phyloP scores from a whole-genome alignment of 2,888 invertebrate species.

The Yponomeuta sedellus region DNA sequence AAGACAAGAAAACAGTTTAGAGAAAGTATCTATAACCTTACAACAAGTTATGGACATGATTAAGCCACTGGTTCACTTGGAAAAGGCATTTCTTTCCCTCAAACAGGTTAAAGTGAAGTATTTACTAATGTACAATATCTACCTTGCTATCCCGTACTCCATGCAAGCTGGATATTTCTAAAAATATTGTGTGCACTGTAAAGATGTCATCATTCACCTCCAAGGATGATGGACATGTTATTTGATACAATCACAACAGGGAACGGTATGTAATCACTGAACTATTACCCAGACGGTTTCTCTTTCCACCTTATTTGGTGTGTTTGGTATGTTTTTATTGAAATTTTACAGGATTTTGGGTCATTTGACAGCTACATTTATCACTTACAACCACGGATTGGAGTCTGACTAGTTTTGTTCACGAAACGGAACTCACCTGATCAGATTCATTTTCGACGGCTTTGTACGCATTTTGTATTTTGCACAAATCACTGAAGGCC shows the following conservation, averaged over 20 bases:
- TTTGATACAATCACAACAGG: conserved; percentile 19
- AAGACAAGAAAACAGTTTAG: background rate
- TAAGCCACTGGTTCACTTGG: background rate
- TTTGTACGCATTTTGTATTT: conserved; percentile 72
- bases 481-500: conserved; percentile 77
- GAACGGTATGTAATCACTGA: conserved; percentile 18
- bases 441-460: conserved; percentile 72
- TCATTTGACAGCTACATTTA: conserved; percentile 66
- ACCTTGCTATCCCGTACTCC: conserved; percentile 63
- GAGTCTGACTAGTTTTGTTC: conserved; percentile 50
- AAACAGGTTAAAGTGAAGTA: conserved; percentile 31
- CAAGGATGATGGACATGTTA: conserved; percentile 25
- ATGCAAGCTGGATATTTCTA: conserved; percentile 69
- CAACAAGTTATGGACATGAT: background rate
- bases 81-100: background rate
- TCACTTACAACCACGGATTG: conserved; percentile 59
- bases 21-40: conserved; percentile 7
- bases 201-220: conserved; percentile 61
- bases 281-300: background rate
- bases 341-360: conserved; percentile 62
- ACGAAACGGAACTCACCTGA: conserved; percentile 59
- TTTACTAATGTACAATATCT: conserved; percentile 32
- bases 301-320: conserved; percentile 3
- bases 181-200: conserved; percentile 71
- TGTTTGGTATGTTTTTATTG: conserved; percentile 14